Percentiles rank a stretch among this genome's conserved stretches.
phyloP scores from a whole-genome alignment of 2,797 vertebrate genomes.

The Gymnocypris eckloni region DNA sequence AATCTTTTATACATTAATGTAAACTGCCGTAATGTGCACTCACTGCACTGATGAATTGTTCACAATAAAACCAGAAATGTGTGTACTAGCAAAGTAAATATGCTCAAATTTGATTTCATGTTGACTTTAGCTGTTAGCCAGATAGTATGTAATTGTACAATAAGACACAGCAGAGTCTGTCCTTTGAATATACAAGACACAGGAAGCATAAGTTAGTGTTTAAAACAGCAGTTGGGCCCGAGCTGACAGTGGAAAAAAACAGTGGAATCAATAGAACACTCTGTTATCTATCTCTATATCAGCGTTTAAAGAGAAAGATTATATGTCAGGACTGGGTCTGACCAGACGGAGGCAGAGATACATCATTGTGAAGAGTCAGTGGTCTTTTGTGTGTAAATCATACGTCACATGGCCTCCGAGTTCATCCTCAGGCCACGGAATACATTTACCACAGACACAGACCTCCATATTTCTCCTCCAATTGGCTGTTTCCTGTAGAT shows the following conservation, averaged over 20 bases:
- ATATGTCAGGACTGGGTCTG: constrained; percentile 81
- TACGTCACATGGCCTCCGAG: constrained; percentile 80
- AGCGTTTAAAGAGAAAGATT: constrained; percentile 86
- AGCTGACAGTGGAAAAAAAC: constrained; percentile 43
- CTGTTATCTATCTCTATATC: constrained; percentile 85
- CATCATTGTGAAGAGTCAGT: constrained; percentile 80
- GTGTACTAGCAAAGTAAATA: background rate
- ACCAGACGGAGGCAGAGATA: constrained; percentile 76
- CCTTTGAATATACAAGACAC: constrained; percentile 33
- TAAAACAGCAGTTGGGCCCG: constrained; percentile 41
- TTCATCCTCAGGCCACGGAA: constrained; percentile 85
- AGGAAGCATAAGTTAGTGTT: constrained; percentile 36
- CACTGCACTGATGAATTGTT: background rate
- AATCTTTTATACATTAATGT: background rate
- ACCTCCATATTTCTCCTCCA: constrained; percentile 75
- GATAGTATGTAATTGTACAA: background rate
- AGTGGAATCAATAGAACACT: constrained; percentile 81
- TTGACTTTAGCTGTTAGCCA: background rate
- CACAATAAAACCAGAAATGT: background rate
- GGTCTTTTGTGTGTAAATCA: constrained; percentile 85
- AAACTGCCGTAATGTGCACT: background rate
- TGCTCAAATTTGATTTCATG: constrained; percentile 8
- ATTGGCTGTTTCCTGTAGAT: constrained; percentile 78
- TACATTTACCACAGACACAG: constrained; percentile 78
- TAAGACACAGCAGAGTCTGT: background rate